Conservation (phyloP, 30 jellyfish, hydroid and myxozoan genomes). For the Clytia hemisphaerica region DNA sequence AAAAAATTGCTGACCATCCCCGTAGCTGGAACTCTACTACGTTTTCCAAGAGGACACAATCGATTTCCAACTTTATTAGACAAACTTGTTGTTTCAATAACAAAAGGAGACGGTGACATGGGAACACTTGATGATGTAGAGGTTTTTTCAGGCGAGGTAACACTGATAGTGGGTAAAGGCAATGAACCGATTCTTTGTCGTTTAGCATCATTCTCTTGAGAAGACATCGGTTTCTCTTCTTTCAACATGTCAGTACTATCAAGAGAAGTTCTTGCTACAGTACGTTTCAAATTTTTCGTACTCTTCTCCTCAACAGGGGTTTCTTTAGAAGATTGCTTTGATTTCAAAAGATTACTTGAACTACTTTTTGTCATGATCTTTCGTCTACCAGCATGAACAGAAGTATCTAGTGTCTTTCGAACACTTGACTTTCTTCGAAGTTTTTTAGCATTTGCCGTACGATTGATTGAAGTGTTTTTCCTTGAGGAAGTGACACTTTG, state of each 20-base stretch:
- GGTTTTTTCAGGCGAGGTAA: background rate
- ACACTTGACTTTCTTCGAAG: background rate
- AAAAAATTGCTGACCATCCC: constrained; percentile 13
- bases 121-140: background rate
- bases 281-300: too few relatives aligned
- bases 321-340: too few relatives aligned
- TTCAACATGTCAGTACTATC: too few relatives aligned
- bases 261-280: too few relatives aligned
- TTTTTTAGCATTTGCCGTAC: background rate
- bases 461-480: constrained; percentile 11
- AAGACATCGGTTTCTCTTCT: too few relatives aligned
- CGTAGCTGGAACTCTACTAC: constrained; percentile 17
- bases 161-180: background rate
- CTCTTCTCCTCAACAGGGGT: too few relatives aligned
- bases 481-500: constrained; percentile 27
- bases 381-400: too few relatives aligned
- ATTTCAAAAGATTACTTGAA: too few relatives aligned
- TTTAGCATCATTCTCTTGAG: constrained; percentile 27
- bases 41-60: constrained; percentile 30
- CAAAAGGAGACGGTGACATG: background rate
- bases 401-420: background rate
- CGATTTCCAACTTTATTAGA: too few relatives aligned
- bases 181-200: background rate
- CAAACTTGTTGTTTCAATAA: too few relatives aligned
- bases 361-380: too few relatives aligned